phyloP scores from a whole-genome alignment of 2,888 invertebrate species.

The Atrina japonica region DNA sequence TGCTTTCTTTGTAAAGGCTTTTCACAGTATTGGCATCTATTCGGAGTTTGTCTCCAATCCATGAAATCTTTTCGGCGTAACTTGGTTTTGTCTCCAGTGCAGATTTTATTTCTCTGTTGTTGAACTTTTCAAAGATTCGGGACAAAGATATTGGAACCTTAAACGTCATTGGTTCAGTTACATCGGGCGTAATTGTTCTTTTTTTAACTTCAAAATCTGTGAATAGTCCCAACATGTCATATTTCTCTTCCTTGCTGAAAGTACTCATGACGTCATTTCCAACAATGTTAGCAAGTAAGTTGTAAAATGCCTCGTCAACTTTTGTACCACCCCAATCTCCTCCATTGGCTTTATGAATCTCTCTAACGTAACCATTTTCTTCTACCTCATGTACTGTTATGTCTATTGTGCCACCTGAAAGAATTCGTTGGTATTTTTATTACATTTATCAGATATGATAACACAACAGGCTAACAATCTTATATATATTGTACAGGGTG shows the following conservation, averaged over 20 bases:
- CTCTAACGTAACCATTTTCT: conserved; percentile 11
- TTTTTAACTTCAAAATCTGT: conserved; percentile 30
- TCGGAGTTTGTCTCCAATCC: conserved; percentile 43
- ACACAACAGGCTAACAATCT: too few relatives aligned
- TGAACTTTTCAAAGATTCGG: neutral
- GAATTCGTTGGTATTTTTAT: too few relatives aligned
- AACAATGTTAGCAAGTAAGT: conserved; percentile 2
- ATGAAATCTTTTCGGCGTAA: neutral
- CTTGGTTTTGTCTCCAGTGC: neutral
- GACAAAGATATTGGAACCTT: conserved; percentile 15
- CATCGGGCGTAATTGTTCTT: conserved; percentile 12
- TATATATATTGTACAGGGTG: too few relatives aligned
- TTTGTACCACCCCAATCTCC: conserved; percentile 35
- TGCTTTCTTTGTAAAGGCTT: conserved; percentile 36
- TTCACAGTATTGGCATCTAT: conserved; percentile 37
- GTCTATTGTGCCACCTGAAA: conserved; percentile 32
- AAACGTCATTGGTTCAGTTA: neutral
- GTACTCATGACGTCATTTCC: conserved; percentile 1
- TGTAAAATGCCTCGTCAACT: conserved; percentile 29
- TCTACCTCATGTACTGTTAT: conserved; percentile 31
- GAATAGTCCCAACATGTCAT: conserved; percentile 10
- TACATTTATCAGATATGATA: too few relatives aligned
- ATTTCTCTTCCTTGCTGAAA: conserved; percentile 1
- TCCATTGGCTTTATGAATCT: conserved; percentile 31
- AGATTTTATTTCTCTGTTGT: neutral